Conservation (phyloP, 37 sponge, comb jelly and placozoan genomes). For the Cladorhizidae sp. region DNA sequence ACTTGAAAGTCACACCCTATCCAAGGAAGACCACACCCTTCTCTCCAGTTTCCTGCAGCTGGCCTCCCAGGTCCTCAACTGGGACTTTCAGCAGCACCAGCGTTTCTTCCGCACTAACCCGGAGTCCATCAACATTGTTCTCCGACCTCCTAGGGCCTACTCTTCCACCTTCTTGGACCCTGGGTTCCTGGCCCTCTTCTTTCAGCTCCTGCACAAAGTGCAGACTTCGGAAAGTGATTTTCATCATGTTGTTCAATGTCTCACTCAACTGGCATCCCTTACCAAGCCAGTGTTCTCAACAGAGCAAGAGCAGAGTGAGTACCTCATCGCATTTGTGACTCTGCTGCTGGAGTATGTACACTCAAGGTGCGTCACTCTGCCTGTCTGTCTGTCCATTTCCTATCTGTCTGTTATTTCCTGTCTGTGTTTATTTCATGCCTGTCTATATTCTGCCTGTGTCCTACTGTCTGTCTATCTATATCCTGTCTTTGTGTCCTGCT, state of each 20-base stretch:
- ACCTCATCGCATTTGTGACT: constrained; percentile 34
- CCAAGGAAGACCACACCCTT: constrained; percentile 13
- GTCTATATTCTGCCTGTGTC: too few species aligned
- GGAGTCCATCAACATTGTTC: neutral
- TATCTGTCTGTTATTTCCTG: neutral
- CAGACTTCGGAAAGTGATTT: constrained; percentile 6
- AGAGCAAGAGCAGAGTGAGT: constrained; percentile 25
- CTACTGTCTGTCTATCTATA: neutral
- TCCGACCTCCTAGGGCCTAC: constrained; percentile 52
- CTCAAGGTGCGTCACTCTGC: constrained; percentile 10
- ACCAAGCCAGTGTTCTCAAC: constrained; percentile 32
- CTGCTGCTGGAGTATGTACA: constrained; percentile 25
- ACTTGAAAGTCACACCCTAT: neutral
- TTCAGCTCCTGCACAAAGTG: constrained; percentile 38
- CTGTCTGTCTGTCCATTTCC: neutral
- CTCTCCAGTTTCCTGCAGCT: constrained; percentile 44
- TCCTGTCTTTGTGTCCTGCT: neutral
- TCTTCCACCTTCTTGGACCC: constrained; percentile 42
- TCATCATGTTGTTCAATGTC: constrained; percentile 55
- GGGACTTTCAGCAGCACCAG: constrained; percentile 57
- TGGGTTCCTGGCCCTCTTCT: constrained; percentile 50
- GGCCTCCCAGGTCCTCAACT: constrained; percentile 54
- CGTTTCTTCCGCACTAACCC: neutral
- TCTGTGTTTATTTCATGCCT: too few species aligned
- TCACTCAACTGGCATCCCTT: constrained; percentile 77